Evolutionary conservation across 92 coral and sea anemone species (phyloP).

Genomic region (Umimayanthus chanpuru): DNA sequence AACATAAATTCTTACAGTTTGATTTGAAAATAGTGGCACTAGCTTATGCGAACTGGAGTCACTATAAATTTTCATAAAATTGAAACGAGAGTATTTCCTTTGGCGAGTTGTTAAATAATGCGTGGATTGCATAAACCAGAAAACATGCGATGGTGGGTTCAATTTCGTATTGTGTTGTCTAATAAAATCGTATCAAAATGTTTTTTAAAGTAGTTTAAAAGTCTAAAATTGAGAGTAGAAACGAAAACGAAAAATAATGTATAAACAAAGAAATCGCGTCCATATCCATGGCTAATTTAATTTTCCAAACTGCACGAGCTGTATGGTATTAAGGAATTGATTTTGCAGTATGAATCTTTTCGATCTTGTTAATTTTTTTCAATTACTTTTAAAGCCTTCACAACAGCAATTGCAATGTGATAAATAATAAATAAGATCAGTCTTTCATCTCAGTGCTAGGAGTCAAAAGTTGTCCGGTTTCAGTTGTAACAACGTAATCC

Average conservation of each 20-base stretch:
- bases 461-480: background rate
- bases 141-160: background rate
- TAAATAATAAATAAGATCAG: background rate
- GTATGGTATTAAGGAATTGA: background rate
- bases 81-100: background rate
- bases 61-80: background rate
- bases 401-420: background rate
- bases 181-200: background rate
- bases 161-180: background rate
- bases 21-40: too few relatives aligned
- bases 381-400: background rate
- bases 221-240: too few relatives aligned
- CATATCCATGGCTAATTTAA: background rate
- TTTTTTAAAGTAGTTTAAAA: too few relatives aligned
- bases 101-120: background rate
- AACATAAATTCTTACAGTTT: too few relatives aligned
- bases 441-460: background rate
- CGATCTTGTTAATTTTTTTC: background rate
- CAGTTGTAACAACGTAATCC: background rate
- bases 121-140: background rate
- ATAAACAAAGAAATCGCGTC: background rate
- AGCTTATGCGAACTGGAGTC: background rate
- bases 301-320: background rate
- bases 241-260: background rate
- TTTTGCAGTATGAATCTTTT: background rate